Evolutionary conservation across 2,888 invertebrate species (phyloP).

Genomic region (Unio delphinus): DNA sequence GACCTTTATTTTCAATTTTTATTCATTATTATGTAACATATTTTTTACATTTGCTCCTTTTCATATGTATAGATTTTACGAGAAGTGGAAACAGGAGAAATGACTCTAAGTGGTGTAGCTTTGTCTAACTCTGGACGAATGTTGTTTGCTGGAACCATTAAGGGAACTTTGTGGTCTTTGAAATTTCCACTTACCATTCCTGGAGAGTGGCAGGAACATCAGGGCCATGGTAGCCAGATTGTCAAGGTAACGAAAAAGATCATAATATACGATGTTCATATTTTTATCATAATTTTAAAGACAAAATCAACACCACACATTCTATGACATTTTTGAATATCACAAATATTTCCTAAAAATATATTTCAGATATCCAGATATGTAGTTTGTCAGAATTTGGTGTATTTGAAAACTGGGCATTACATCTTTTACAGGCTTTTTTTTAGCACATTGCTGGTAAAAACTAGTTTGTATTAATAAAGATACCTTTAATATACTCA

Average conservation of each 20-base stretch:
- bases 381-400: no score
- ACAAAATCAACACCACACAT: no score
- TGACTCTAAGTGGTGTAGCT: slow-evolving; percentile 76
- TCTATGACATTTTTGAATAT: no score
- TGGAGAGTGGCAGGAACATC: slow-evolving; percentile 73
- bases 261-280: no score
- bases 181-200: slow-evolving; percentile 83
- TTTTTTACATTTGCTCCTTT: slow-evolving; percentile 1
- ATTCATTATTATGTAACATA: not conserved
- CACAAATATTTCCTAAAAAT: no score
- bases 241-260: slow-evolving; percentile 69
- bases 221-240: slow-evolving; percentile 75
- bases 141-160: slow-evolving; percentile 85
- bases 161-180: slow-evolving; percentile 84
- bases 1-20: slow-evolving; percentile 1
- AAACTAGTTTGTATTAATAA: no score
- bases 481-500: no score
- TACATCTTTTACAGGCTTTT: no score
- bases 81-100: slow-evolving; percentile 69
- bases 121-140: slow-evolving; percentile 86
- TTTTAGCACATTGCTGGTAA: no score
- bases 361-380: no score
- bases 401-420: no score
- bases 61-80: slow-evolving; percentile 62
- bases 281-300: no score